Conservation (phyloP, 2,888 invertebrate genomes). For the Glyphotaelius pellucidus region DNA sequence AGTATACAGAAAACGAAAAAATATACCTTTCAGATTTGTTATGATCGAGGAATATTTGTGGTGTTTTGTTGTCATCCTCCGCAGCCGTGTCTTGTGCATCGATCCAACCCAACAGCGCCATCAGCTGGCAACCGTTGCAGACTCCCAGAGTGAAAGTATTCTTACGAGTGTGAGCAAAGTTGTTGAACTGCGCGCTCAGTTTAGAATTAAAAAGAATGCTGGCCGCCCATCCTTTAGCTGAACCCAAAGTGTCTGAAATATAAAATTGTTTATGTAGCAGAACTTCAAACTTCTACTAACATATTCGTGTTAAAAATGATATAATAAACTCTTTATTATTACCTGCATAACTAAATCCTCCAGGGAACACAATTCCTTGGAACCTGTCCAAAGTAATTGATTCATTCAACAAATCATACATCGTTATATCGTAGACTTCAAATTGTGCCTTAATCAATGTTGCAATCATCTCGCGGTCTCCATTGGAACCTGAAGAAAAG, state of each 20-base stretch:
- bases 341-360: conserved; percentile 99
- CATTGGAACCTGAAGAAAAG: conserved; percentile 83
- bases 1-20: background rate
- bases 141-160: conserved; percentile 97
- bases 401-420: conserved; percentile 90
- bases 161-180: conserved; percentile 82
- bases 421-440: conserved; percentile 95
- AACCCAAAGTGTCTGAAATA: conserved; percentile 90
- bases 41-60: conserved; percentile 85
- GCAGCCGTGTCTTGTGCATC: background rate
- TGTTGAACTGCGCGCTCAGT: conserved; percentile 86
- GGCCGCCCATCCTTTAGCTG: conserved; percentile 99
- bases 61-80: conserved; percentile 68
- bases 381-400: conserved; percentile 87
- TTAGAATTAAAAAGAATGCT: conserved; percentile 89
- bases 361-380: conserved; percentile 95
- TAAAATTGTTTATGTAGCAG: background rate
- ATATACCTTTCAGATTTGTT: conserved; percentile 90
- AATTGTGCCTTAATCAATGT: conserved; percentile 91
- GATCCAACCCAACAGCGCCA: conserved; percentile 96
- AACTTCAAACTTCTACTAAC: background rate
- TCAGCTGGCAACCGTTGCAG: conserved; percentile 99
- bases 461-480: conserved; percentile 98
- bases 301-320: background rate
- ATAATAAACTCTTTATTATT: conserved; percentile 44